A percentile compares a stretch with the other conserved stretches of the same genome.
These are phyloP conservation scores for Drosophila lutescens DNA, from an alignment of 2,888 invertebrate genomes.

Conservation along the genomic window DNA sequence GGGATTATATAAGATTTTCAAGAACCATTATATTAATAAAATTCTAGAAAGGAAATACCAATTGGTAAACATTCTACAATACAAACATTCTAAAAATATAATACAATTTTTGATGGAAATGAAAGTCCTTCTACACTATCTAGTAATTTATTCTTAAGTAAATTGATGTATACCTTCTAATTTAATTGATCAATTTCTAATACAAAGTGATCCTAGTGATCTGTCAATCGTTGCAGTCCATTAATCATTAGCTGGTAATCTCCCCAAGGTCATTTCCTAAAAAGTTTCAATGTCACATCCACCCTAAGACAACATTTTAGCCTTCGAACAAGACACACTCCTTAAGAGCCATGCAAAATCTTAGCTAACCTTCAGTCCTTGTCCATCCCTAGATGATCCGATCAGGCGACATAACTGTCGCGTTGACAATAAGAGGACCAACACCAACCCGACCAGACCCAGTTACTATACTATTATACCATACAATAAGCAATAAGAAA, in stretches of 20 bases:
- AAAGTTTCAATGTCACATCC: neutral
- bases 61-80: too few relatives aligned
- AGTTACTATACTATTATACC: constrained; percentile 8
- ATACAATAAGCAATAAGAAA: constrained; percentile 61
- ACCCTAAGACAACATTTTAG: neutral
- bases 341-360: neutral
- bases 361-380: constrained; percentile 12
- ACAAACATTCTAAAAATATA: too few relatives aligned
- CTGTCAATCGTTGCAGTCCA: neutral
- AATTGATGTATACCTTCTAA: neutral
- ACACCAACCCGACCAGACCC: constrained; percentile 25
- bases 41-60: too few relatives aligned
- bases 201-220: neutral
- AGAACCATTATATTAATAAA: too few relatives aligned
- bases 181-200: neutral
- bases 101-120: too few relatives aligned
- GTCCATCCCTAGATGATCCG: constrained; percentile 32
- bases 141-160: neutral
- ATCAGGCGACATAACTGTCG: constrained; percentile 48
- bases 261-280: neutral
- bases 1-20: too few relatives aligned
- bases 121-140: too few relatives aligned
- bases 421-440: constrained; percentile 46
- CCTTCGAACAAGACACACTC: neutral
- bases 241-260: neutral